Evolutionary conservation across 2,797 vertebrate species (phyloP).

Genomic region (Gambusia yucatana): DNA sequence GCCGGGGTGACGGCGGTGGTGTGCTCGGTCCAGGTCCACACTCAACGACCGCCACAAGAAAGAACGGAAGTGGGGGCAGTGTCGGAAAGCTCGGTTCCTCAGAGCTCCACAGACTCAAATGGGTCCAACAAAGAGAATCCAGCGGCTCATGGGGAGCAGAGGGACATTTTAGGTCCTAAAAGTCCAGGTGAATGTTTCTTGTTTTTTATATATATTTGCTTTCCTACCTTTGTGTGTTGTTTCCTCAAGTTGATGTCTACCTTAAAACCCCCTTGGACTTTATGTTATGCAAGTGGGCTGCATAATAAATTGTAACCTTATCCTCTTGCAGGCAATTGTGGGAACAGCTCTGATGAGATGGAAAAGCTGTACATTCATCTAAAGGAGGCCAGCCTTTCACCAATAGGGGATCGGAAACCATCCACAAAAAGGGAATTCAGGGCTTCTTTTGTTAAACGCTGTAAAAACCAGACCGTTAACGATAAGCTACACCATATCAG

Average conservation of each 20-base stretch:
- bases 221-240: too few species aligned
- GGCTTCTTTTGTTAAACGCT: slow-evolving; percentile 93
- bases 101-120: slow-evolving; percentile 14
- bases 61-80: slow-evolving; percentile 28
- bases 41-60: slow-evolving; percentile 50
- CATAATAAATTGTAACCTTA: background rate
- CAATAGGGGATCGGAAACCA: slow-evolving; percentile 91
- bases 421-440: slow-evolving; percentile 94
- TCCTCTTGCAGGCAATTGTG: slow-evolving; percentile 50
- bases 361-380: slow-evolving; percentile 93
- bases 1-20: slow-evolving; percentile 72
- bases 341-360: slow-evolving; percentile 89
- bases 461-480: slow-evolving; percentile 93
- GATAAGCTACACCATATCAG: slow-evolving; percentile 93
- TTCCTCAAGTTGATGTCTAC: background rate
- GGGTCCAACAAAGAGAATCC: slow-evolving; percentile 24
- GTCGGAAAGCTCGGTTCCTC: slow-evolving; percentile 20
- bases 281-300: background rate
- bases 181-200: slow-evolving; percentile 50
- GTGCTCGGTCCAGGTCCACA: slow-evolving; percentile 81
- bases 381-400: slow-evolving; percentile 93
- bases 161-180: slow-evolving; percentile 8
- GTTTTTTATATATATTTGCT: background rate
- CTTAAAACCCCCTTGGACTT: background rate
- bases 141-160: slow-evolving; percentile 13